Evolutionary conservation across 2,888 invertebrate genomes (phyloP), one percentile per base, ranked within the genome.

Genomic region (Dryomyza anilis): DNA sequence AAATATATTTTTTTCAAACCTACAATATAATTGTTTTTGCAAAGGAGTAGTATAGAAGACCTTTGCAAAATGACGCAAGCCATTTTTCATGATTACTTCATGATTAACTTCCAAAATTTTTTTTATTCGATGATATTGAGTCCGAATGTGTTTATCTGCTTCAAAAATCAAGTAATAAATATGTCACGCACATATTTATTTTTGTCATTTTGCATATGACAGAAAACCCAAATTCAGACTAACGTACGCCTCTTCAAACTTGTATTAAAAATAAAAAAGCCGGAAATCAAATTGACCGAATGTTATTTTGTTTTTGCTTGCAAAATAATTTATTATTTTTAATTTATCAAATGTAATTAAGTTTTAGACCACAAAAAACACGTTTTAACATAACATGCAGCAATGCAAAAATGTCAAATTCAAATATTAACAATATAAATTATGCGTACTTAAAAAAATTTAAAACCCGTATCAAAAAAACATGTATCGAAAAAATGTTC

Each of bases 211-310:
- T 33, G n/a, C 55, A 55, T 55, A 36, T 36, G 21, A 55, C n/a
- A 12, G 55, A 14, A 21, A 33, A 19, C 33, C 55, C 55, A 36
- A 55, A 55, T 55, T 36, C 36, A 36, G 36, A 36, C 55, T 36
- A 23, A 7, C n/a, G n/a, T 10, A 55, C 55, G 55, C 55, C 55
- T 36, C 33, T 55, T 19, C 36, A 55, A 21, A 21, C 36, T 36
- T 23, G 33, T 19, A 21, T 55, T 36, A 36, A 52, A 52, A 52
- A 16, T 43, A 16, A 12, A n/a, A 45, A 23, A 46, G 27, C 30
- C 43, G 61, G 43, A 61, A 61, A 61, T 29, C 16, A 27, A 29
- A 36, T 43, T 50, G 43, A 43, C 36, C 29, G n/a, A n/a, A n/a
- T n/a, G n/a, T n/a, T n/a, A n/a, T n/a, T n/a, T n/a, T n/a, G n/a